phyloP scores from a whole-genome alignment of 2,888 invertebrate genomes.

The Shargacucullia verbasci region DNA sequence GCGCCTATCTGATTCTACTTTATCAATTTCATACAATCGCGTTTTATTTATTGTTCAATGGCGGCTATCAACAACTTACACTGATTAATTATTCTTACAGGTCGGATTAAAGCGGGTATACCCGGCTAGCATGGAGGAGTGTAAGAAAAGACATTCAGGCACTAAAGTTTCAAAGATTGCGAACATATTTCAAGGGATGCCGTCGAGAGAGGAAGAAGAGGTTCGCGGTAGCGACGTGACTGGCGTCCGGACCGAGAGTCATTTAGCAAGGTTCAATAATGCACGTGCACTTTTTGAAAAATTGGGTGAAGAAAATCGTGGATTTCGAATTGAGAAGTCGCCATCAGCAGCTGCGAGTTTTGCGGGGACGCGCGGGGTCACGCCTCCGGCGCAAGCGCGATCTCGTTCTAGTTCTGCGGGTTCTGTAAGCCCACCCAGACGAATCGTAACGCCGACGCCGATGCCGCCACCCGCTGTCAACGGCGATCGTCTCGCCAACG shows the following conservation, averaged over 20 bases:
- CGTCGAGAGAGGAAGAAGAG: constrained; percentile 88
- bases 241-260: constrained; percentile 95
- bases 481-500: constrained; percentile 82
- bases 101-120: constrained; percentile 86
- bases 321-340: constrained; percentile 89
- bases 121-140: constrained; percentile 91
- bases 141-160: constrained; percentile 91
- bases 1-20: constrained; percentile 76
- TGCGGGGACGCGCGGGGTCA: constrained; percentile 88
- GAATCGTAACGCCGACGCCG: constrained; percentile 87
- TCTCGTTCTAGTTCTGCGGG: constrained; percentile 92
- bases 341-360: constrained; percentile 88
- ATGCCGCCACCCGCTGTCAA: constrained; percentile 78
- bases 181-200: constrained; percentile 95
- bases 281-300: constrained; percentile 97
- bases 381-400: constrained; percentile 86
- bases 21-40: constrained; percentile 72
- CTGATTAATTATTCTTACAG: constrained; percentile 78
- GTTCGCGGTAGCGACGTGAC: constrained; percentile 90
- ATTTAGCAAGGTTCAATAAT: constrained; percentile 96
- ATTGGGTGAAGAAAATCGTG: constrained; percentile 93
- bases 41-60: constrained; percentile 69
- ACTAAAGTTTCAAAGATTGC: constrained; percentile 97
- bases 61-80: constrained; percentile 65
- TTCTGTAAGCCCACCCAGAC: constrained; percentile 88